Evolutionary conservation across 2,113 vertebrate genomes (phyloP), one percentile per base, ranked within the genome.

Genomic region (Dryoscopus gambensis): DNA sequence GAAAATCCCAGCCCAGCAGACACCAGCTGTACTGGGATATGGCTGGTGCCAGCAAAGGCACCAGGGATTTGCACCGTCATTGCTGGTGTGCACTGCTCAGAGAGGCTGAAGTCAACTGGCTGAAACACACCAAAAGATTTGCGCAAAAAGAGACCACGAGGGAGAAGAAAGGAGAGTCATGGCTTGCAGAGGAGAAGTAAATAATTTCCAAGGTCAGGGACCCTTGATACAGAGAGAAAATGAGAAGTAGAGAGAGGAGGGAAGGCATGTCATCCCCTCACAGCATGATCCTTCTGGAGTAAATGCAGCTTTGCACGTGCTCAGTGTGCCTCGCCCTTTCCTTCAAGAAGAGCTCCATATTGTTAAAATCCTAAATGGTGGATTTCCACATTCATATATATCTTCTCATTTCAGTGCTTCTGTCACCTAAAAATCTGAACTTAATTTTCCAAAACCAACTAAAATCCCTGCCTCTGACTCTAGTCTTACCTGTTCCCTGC

Each of bases 1-100:
- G 84, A 95, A 93, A 97, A 85, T 69, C 71, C 86, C 90, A 92
- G 88, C 57, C 46, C 79, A 68, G 81, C 76, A 76, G 49, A 78
- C 77, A 93, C 47, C 71, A 87, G 78, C 60, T 73, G 82, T 47
- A 23, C 44, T 0, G 2, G 42, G 46, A 27, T 35, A 37, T 10
- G 28, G 25, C 23, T 5, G 18, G 57, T 56, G 73, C 73, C 93
- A 81, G 24, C 11, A 71, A 42, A 84, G 44, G 64, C 89, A 81
- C 60, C 52, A 49, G 60, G 10, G 55, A 64, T 84, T 42, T 71
- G 69, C 64, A 64, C 60, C 0, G 0, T 89, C 88, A 47, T 42
- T 3, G 5, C 3, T 25, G 23, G 47, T 12, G 55, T 8, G 44
- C 2, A 0, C 16, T 53, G 60, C 50, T 63, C 25, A 47, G 19